These are phyloP conservation scores for Lota lota DNA, from an alignment of 2,113 vertebrate species.

Conservation along the genomic window DNA sequence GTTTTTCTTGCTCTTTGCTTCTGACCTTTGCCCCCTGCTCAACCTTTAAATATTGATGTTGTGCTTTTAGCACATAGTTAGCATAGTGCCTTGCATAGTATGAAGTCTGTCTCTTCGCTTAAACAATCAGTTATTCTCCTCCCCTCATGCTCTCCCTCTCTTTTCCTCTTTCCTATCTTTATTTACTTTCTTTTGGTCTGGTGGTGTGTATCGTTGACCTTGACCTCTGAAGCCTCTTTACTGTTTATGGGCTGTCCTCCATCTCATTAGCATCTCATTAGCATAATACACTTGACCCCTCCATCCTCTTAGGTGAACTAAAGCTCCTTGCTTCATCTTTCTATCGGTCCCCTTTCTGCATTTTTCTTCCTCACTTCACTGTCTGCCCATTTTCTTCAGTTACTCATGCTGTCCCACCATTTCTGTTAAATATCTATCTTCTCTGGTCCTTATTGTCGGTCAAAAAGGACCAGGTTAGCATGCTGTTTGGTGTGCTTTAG, in stretches of 20 bases:
- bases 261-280: constrained; percentile 47
- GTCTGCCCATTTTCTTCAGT: neutral
- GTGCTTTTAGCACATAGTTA: too few species aligned
- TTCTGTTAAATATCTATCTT: too few species aligned
- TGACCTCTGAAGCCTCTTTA: constrained; percentile 35
- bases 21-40: too few species aligned
- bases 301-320: constrained; percentile 26
- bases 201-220: neutral
- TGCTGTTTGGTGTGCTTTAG: constrained; percentile 24
- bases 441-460: too few species aligned
- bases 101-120: too few species aligned
- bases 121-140: too few species aligned
- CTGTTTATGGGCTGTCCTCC: constrained; percentile 27
- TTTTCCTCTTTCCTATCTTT: neutral
- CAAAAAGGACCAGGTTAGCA: too few species aligned
- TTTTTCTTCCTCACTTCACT: neutral
- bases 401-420: neutral
- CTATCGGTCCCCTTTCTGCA: neutral
- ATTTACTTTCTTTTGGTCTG: neutral
- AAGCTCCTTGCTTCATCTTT: constrained; percentile 19
- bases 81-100: too few species aligned
- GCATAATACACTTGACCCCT: constrained; percentile 46
- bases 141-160: neutral
- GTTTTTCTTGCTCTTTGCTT: too few species aligned
- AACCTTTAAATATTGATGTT: too few species aligned